These are phyloP conservation scores for Drosophila rhopaloa DNA, from an alignment of 1,140 invertebrate genomes.

Conservation along the genomic window DNA sequence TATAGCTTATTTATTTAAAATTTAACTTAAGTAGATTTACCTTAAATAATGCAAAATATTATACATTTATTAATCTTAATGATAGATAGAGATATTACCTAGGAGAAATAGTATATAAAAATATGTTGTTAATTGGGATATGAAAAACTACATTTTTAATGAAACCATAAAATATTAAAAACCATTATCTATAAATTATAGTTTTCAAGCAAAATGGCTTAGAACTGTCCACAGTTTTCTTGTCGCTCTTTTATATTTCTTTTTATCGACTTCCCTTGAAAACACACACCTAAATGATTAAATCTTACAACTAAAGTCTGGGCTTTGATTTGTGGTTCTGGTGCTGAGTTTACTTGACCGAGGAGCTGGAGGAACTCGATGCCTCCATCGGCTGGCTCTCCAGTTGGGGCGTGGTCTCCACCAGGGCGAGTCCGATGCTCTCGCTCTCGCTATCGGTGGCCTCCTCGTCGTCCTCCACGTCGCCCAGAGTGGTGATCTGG, in stretches of 20 bases:
- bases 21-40: no score
- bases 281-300: conserved; percentile 1
- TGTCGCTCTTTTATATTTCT: no score
- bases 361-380: conserved; percentile 70
- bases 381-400: conserved; percentile 51
- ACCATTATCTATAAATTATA: no score
- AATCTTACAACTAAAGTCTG: conserved; percentile 15
- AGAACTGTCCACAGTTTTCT: not conserved
- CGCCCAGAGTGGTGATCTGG: conserved; percentile 79
- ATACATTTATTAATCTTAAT: no score
- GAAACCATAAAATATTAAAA: not conserved
- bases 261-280: not conserved
- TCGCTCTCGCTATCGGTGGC: conserved; percentile 57
- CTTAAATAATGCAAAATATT: no score
- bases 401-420: conserved; percentile 62
- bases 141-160: not conserved
- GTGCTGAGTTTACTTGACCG: conserved; percentile 65
- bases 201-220: not conserved
- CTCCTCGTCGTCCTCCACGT: conserved; percentile 64
- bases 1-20: no score
- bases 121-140: not conserved
- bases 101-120: not conserved
- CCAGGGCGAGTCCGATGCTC: conserved; percentile 60
- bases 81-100: no score
- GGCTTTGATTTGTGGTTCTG: conserved; percentile 2